Percentiles rank a stretch among this genome's conserved stretches.
Conservation (phyloP, 2,113 vertebrate genomes). For the Piliocolobus tephrosceles region DNA sequence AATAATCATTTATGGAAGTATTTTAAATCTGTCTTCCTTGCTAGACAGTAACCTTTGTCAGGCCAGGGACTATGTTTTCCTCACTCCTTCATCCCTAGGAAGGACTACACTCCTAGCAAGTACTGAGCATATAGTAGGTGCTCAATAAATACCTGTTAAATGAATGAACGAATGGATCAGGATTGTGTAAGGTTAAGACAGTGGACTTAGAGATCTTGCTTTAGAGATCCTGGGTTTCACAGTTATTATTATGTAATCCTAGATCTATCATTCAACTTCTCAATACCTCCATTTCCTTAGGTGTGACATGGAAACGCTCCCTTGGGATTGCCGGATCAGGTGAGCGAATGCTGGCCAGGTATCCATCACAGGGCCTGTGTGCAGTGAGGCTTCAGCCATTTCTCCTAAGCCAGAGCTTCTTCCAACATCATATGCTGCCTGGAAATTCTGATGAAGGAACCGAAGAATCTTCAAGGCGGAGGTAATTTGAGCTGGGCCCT, state of each 20-base stretch:
- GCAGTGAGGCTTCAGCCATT: not conserved
- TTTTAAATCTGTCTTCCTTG: slow-evolving; percentile 12
- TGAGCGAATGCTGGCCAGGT: not conserved
- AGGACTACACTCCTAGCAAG: not conserved
- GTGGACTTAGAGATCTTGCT: not conserved
- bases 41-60: not conserved
- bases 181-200: not conserved
- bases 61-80: not conserved
- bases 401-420: not conserved
- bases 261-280: not conserved
- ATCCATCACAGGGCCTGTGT: not conserved
- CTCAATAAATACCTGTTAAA: not conserved
- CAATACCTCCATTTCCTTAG: not conserved
- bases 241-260: not conserved
- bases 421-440: not conserved
- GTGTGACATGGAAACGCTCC: not conserved
- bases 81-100: not conserved
- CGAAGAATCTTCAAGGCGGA: not conserved
- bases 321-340: not conserved
- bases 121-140: not conserved
- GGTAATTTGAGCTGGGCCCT: not conserved
- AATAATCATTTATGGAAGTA: not conserved
- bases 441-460: not conserved
- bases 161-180: not conserved
- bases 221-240: not conserved